Conservation (phyloP, 2,888 invertebrate species). For the Campoplex nolae region DNA sequence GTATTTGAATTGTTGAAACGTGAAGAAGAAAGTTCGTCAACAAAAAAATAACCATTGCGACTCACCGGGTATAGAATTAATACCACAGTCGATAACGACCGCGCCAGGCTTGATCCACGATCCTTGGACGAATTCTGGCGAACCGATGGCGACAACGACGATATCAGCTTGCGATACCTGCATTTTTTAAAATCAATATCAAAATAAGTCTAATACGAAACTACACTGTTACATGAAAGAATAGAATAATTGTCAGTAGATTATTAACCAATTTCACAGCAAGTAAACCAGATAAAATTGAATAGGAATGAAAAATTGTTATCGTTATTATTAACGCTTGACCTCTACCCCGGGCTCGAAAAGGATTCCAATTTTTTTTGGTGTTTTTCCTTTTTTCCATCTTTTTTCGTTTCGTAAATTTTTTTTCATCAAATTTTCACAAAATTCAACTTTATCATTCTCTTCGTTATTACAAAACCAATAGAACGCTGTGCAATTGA, state of each 20-base stretch:
- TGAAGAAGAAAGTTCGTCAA: background rate
- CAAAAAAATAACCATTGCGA: background rate
- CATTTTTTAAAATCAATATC: no score
- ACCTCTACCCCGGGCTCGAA: no score
- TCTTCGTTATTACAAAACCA: no score
- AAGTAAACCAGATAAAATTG: background rate
- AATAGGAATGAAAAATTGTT: background rate
- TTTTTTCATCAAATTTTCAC: no score
- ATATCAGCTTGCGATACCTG: constrained; percentile 95
- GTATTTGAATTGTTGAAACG: background rate
- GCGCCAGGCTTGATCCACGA: constrained; percentile 99
- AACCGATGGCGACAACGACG: constrained; percentile 97
- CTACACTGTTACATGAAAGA: background rate
- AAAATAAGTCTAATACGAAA: no score
- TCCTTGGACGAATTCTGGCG: constrained; percentile 94
- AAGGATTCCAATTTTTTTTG: no score
- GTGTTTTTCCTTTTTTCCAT: no score
- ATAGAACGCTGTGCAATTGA: no score
- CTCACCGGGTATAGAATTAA: constrained; percentile 94
- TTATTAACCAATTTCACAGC: background rate
- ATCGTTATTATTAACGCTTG: background rate
- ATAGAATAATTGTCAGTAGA: background rate
- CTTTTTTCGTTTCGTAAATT: no score
- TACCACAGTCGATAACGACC: constrained; percentile 99
- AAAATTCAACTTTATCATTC: no score